Percentiles rank a stretch among this genome's conserved stretches.
Conservation (phyloP, 2,113 vertebrate species). For the Neolamprologus fasciatus region DNA sequence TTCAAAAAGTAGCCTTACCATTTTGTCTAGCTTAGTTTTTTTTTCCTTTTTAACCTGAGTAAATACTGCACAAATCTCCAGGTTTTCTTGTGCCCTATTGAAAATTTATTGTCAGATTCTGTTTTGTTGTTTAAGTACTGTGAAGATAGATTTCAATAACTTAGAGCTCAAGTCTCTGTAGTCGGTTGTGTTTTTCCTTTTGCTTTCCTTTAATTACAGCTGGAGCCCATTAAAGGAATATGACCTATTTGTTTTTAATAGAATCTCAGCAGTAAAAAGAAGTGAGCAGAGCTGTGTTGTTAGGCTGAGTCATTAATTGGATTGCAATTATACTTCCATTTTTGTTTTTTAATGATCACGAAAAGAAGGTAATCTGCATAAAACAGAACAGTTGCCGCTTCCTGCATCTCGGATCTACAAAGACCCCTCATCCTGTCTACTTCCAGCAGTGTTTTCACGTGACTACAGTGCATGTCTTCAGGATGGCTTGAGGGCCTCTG, state of each 20-base stretch:
- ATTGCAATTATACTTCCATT: background rate
- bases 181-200: background rate
- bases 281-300: background rate
- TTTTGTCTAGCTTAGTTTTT: background rate
- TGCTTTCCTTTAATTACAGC: conserved; percentile 1
- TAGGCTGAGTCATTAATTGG: background rate
- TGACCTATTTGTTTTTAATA: background rate
- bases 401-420: background rate
- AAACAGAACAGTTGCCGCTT: background rate
- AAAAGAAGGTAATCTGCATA: background rate
- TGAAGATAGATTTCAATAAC: background rate
- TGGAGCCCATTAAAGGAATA: background rate
- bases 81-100: background rate
- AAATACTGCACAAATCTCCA: background rate
- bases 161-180: too few relatives aligned
- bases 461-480: background rate
- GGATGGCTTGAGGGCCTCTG: background rate
- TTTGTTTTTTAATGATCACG: background rate
- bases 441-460: background rate
- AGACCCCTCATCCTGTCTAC: background rate
- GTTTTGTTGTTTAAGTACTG: background rate
- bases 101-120: background rate
- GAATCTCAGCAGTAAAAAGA: background rate
- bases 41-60: background rate
- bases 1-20: background rate